phyloP scores from a whole-genome alignment of 2,888 invertebrate genomes.

The Erynnis tages region DNA sequence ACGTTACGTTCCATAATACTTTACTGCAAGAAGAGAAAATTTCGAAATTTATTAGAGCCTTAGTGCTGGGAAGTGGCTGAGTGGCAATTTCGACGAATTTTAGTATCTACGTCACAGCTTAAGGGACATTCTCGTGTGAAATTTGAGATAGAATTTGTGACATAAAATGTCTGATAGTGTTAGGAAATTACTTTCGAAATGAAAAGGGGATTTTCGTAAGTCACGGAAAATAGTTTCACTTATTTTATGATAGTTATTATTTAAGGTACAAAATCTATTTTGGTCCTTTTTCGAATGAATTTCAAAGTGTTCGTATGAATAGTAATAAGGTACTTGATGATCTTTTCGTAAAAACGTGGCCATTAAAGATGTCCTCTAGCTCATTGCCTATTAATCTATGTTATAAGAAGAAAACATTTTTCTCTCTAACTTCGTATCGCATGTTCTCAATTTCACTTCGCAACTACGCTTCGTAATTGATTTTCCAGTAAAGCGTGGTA shows the following conservation, averaged over 20 bases:
- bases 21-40: slow-evolving; percentile 20
- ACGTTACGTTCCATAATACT: slow-evolving; percentile 24
- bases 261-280: too few relatives aligned
- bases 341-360: too few relatives aligned
- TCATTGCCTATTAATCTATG: neutral
- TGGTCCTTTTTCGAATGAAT: too few relatives aligned
- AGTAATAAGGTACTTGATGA: too few relatives aligned
- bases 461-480: neutral
- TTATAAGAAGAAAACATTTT: neutral
- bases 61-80: slow-evolving; percentile 17
- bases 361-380: too few relatives aligned
- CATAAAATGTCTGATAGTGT: neutral
- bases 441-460: neutral
- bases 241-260: too few relatives aligned
- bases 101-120: slow-evolving; percentile 13
- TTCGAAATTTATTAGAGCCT: slow-evolving; percentile 23
- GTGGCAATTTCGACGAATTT: slow-evolving; percentile 22
- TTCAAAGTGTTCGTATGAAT: too few relatives aligned
- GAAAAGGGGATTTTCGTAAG: neutral
- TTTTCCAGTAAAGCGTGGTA: neutral
- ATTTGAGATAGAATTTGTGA: slow-evolving; percentile 10
- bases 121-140: slow-evolving; percentile 9
- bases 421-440: too few relatives aligned
- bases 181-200: neutral
- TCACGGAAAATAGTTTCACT: too few relatives aligned